Evolutionary conservation across 2,888 invertebrate species (phyloP), one percentile per base, ranked within the genome.

Genomic region (Seira ritae): DNA sequence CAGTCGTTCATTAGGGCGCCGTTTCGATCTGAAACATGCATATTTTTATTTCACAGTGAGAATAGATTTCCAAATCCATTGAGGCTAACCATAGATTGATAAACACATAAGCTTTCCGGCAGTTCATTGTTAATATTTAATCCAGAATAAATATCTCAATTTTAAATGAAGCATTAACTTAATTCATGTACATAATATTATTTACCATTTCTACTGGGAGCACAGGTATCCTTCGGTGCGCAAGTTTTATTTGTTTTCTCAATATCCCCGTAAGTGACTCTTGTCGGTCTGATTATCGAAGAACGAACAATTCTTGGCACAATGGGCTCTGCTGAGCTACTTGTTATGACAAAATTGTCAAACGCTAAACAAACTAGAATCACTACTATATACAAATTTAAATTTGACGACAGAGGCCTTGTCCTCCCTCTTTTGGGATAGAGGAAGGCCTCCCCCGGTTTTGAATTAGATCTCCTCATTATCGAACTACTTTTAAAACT

Each of bases 1-100:
- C 90, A 91, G 89, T 90, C 90, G 73, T 88, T 88, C 85, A 87
- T 82, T 85, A 87, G 84, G 79, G 89, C 89, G 71, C 87, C 88
- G 76, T 88, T 89, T 23, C 89, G 82, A 66, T 89, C 88, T 84
- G 20, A 2, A 78, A 60, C n/a, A n/a, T n/a, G n/a, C n/a, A n/a
- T n/a, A n/a, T n/a, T n/a, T n/a, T n/a, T n/a, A n/a, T n/a, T n/a
- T n/a, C n/a, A n/a, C n/a, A n/a, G 31, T 31, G n/a, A n/a, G n/a
- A n/a, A n/a, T n/a, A n/a, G n/a, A n/a, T n/a, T n/a, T n/a, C n/a
- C n/a, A n/a, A n/a, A n/a, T n/a, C n/a, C n/a, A n/a, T n/a, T n/a
- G n/a, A n/a, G n/a, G n/a, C n/a, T n/a, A n/a, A n/a, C n/a, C n/a
- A n/a, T n/a, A n/a, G n/a, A n/a, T n/a, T n/a, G n/a, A n/a, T n/a